Evolutionary conservation across 2,888 invertebrate genomes (phyloP).

Genomic region (Microctonus aethiopoides): DNA sequence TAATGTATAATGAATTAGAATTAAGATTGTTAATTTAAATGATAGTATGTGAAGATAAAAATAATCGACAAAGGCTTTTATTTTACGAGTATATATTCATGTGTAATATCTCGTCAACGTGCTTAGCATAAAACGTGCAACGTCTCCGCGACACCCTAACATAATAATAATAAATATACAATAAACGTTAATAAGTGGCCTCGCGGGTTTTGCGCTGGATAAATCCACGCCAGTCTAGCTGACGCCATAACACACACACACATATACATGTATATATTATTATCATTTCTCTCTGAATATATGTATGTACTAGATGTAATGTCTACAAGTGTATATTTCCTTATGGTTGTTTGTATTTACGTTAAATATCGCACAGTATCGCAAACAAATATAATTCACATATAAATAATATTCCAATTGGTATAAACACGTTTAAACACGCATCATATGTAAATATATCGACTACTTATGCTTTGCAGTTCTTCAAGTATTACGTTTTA

Average conservation of each 20-base stretch:
- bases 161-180: slow-evolving; percentile 56
- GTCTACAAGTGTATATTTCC: not conserved
- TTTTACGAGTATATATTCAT: not conserved
- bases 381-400: slow-evolving; percentile 2
- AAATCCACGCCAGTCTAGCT: slow-evolving; percentile 49
- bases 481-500: slow-evolving; percentile 8
- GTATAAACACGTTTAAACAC: slow-evolving; percentile 11
- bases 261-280: not conserved
- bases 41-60: not conserved
- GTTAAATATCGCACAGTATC: not conserved
- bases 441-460: no score
- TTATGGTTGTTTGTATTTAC: not conserved
- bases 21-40: not conserved
- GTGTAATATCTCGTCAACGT: slow-evolving; percentile 41
- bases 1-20: not conserved
- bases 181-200: slow-evolving; percentile 55
- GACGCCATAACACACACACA: slow-evolving; percentile 46
- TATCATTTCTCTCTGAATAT: not conserved
- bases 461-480: not conserved
- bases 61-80: not conserved
- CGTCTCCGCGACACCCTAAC: slow-evolving; percentile 45
- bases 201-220: slow-evolving; percentile 41
- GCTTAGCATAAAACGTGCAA: slow-evolving; percentile 51
- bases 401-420: not conserved
- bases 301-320: slow-evolving; percentile 9